These are phyloP conservation scores for Apteryx owenii DNA, from an alignment of 2,113 vertebrate genomes.

Conservation along the genomic window DNA sequence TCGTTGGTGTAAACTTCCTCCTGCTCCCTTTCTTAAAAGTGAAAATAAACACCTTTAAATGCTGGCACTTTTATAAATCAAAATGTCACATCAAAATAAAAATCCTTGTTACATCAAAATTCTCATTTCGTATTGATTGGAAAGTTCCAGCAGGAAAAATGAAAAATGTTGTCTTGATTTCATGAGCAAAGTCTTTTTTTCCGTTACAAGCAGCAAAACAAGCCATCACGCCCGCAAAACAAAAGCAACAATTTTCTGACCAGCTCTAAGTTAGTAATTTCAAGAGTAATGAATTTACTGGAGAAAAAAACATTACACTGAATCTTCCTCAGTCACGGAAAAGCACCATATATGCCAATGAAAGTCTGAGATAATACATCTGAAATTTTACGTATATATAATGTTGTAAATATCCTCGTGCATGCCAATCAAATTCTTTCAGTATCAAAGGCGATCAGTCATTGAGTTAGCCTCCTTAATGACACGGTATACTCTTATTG, in stretches of 20 bases:
- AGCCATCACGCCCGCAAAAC: neutral
- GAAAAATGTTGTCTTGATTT: neutral
- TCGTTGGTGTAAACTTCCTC: neutral
- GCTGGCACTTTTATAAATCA: neutral
- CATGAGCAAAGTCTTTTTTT: neutral
- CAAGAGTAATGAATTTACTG: neutral
- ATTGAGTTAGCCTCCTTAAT: neutral
- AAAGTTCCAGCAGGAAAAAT: constrained; percentile 19
- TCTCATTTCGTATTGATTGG: neutral
- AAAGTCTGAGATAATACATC: neutral
- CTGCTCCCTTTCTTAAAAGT: neutral
- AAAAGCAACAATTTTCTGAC: constrained; percentile 5
- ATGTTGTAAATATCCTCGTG: neutral
- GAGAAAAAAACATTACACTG: neutral
- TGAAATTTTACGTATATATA: neutral
- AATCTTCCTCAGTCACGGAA: constrained; percentile 14
- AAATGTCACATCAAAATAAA: constrained; percentile 17
- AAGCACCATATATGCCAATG: neutral
- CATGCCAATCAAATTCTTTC: neutral
- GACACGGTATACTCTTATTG: neutral
- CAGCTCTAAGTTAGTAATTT: neutral
- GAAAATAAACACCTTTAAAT: neutral
- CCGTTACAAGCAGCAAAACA: neutral
- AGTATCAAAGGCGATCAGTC: neutral
- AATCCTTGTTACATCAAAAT: neutral